Base-by-base conservation (phyloP, 2,888 invertebrate genomes). In the Microchrysa polita region DNA sequence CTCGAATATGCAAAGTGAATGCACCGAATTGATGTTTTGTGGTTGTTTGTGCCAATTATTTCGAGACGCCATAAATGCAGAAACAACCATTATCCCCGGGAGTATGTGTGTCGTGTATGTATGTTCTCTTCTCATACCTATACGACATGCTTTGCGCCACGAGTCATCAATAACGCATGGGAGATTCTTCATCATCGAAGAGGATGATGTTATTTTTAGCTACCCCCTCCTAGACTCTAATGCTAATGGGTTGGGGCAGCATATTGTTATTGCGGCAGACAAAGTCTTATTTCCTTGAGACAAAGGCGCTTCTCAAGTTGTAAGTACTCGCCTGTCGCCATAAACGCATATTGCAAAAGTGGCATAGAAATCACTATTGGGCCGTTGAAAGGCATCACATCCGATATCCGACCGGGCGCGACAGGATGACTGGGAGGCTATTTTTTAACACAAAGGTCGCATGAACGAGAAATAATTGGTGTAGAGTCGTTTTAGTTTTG, bases 381-480 rank as follows among this genome's bases (percentile, higher is more conserved):
- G n/a, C 27, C 27, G 27, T 34, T 34, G 27, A 34, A 34, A 34
- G 27, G 27, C 27, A 7, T n/a, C n/a, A n/a, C n/a, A n/a, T n/a
- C n/a, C n/a, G n/a, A n/a, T 7, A 34, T 34, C 27, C 27, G 27
- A 34, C 27, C 4, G 7, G 4, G 55, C 59, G 72, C 60, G 63
- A 18, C 67, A 52, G 27, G 44, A 48, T 34, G 16, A 18, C 34
- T 23, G n/a, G 16, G 34, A 48, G 67, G 57, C 74, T 74, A 74
- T 72, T 74, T 74, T 74, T 14, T 63, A 20, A n/a, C 27, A 5
- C 44, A 74, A 74, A 74, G 74, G 74, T 74, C 74, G 71, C 57
- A 57, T 72, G 60, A 63, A 72, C 40, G 67, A 52, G 72, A 55
- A 55, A 65, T 72, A 63, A 53, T 65, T 34, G 27, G 2, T 5